Percentiles rank a stretch among this genome's conserved stretches.
These are phyloP conservation scores for Anabacerthia variegaticeps DNA, from an alignment of 2,797 vertebrate species.

Conservation along the genomic window DNA sequence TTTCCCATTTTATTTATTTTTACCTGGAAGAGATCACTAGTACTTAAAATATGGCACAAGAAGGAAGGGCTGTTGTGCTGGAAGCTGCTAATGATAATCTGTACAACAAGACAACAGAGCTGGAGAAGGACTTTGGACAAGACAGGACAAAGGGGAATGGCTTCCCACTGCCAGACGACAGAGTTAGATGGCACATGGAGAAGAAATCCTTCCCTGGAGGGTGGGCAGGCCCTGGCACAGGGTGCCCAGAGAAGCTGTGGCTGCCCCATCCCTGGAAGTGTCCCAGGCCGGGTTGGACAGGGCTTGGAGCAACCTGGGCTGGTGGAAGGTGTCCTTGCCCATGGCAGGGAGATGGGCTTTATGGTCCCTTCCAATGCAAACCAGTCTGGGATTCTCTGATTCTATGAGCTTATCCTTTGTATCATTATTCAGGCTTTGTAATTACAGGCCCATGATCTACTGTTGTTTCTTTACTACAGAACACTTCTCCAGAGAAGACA, in stretches of 20 bases:
- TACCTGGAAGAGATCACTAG: neutral
- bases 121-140: neutral
- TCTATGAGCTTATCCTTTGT: neutral
- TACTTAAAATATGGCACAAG: neutral
- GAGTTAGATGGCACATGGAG: neutral
- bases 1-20: neutral
- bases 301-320: fast-evolving
- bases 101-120: neutral
- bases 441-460: neutral
- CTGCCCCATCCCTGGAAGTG: neutral
- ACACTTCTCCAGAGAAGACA: neutral
- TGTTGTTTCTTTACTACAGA: neutral
- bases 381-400: neutral
- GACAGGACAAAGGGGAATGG: neutral
- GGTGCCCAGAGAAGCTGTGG: neutral
- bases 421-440: neutral
- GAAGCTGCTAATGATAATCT: neutral
- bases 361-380: neutral
- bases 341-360: neutral
- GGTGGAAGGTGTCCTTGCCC: neutral
- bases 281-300: fast-evolving
- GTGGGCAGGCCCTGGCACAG: neutral
- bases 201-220: neutral
- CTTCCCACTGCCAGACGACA: neutral
- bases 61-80: neutral